Base-by-base conservation (phyloP, 1,140 invertebrate species). In the Calephelis virginiensis region DNA sequence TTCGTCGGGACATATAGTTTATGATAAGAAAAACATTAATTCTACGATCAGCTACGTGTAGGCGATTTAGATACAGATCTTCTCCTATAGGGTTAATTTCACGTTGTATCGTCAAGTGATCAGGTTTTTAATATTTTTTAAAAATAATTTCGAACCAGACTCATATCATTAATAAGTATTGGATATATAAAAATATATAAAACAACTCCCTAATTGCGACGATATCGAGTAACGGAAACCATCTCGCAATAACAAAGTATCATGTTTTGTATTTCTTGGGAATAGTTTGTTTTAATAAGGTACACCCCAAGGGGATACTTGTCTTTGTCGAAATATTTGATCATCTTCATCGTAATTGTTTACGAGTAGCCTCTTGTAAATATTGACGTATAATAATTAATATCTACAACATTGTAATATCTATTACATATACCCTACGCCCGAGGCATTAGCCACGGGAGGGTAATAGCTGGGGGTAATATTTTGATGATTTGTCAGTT, bases 261-360 rank as follows among this genome's bases (percentile, higher is more conserved):
- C 5, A 49, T n/a, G 47, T 49, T 49, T 49, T 49, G n/a, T 49
- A 13, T 49, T 49, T 49, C 47, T 49, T 14, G 47, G 47, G 47
- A 49, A 49, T 49, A 49, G 47, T 49, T 49, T 49, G 47, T 49
- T 49, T 13, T 49, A 49, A 12, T 49, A 49, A 49, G 47, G 2
- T n/a, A 49, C n/a, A 7, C 12, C 47, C 47, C 47, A n/a, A 49
- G 47, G 47, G 47, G 47, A 49, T 49, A 47, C 10, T 12, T 49
- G 47, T 49, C 11, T 49, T 49, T 7, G 47, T n/a, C n/a, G 6
- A 49, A 49, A 49, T 49, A n/a, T 49, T 49, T 49, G 47, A 49
- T 3, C 12, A 49, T 49, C n/a, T 49, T 49, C 47, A 49, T 49
- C 47, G 7, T 49, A 49, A 49, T 49, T 49, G 47, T 49, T 49